Conservation (phyloP, 2,888 invertebrate genomes). For the Sipunculus nudus region DNA sequence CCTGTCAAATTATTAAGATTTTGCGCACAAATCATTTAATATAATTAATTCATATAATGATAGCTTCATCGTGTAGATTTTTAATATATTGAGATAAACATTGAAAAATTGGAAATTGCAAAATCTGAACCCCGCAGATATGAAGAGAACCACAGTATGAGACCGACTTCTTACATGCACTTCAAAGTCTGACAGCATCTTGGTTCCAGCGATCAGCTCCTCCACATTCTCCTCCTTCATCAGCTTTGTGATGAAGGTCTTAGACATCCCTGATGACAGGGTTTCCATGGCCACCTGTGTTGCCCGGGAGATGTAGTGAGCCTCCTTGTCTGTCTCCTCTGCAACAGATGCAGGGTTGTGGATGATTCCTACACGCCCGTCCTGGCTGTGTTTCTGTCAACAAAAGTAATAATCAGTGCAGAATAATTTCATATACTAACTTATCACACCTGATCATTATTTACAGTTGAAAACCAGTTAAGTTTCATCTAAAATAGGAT, state of each 20-base stretch:
- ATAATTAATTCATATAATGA: too few relatives aligned
- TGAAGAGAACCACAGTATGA: background rate
- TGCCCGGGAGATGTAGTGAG: conserved; percentile 47
- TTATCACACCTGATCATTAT: background rate
- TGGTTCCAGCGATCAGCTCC: conserved; percentile 60
- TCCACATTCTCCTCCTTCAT: conserved; percentile 67
- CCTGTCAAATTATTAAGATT: too few relatives aligned
- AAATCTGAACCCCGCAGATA: background rate
- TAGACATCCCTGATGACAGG: conserved; percentile 63
- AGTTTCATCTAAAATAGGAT: too few relatives aligned
- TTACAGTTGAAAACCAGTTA: too few relatives aligned
- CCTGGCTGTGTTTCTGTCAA: conserved; percentile 63
- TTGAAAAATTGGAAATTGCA: too few relatives aligned
- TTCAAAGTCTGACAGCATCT: conserved; percentile 66
- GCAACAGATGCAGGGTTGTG: conserved; percentile 55
- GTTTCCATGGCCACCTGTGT: conserved; percentile 66
- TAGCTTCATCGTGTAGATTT: too few relatives aligned
- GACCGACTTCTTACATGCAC: conserved; percentile 68
- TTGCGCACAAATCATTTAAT: too few relatives aligned
- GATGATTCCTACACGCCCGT: conserved; percentile 67
- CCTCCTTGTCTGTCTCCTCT: conserved; percentile 36
- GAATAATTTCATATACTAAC: background rate
- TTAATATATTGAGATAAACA: too few relatives aligned
- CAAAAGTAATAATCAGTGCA: background rate
- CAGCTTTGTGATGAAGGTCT: conserved; percentile 68